Evolutionary conservation across 2,113 vertebrate genomes (phyloP).

Genomic region (Aleadryas rufinucha): DNA sequence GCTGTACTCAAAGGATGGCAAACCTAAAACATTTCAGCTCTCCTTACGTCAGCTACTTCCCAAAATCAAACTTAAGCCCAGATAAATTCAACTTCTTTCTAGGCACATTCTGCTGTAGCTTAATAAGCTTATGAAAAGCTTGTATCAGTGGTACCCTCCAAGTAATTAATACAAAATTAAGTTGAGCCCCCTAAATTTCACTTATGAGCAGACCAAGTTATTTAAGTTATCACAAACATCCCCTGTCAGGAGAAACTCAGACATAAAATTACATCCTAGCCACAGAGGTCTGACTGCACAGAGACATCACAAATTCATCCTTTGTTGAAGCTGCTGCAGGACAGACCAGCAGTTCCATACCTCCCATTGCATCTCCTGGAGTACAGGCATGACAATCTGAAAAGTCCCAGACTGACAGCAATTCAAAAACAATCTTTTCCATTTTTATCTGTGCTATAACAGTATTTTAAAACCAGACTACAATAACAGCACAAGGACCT

Average conservation of each 20-base stretch:
- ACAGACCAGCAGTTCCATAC: not conserved
- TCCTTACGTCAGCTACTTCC: not conserved
- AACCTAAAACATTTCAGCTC: not conserved
- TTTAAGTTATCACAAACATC: not conserved
- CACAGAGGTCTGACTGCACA: not conserved
- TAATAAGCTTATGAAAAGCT: not conserved
- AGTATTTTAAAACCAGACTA: not conserved
- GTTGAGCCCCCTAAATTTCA: not conserved
- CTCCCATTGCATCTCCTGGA: not conserved
- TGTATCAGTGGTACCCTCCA: not conserved
- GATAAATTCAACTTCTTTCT: not conserved
- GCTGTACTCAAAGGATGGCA: not conserved
- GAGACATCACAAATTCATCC: not conserved
- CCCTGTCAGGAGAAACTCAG: not conserved
- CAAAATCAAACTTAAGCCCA: not conserved
- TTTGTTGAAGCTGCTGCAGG: not conserved
- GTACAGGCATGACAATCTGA: fast-evolving
- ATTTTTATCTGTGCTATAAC: not conserved
- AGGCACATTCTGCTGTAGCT: not conserved
- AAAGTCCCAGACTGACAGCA: not conserved
- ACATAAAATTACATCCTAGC: not conserved
- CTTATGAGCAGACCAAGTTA: not conserved
- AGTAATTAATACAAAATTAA: not conserved
- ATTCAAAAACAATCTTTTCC: too few relatives aligned
- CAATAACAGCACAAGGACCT: not conserved